Percentiles rank a stretch among this genome's conserved stretches.
phyloP scores from a whole-genome alignment of 2,888 invertebrate species.

The Atethmia centrago region DNA sequence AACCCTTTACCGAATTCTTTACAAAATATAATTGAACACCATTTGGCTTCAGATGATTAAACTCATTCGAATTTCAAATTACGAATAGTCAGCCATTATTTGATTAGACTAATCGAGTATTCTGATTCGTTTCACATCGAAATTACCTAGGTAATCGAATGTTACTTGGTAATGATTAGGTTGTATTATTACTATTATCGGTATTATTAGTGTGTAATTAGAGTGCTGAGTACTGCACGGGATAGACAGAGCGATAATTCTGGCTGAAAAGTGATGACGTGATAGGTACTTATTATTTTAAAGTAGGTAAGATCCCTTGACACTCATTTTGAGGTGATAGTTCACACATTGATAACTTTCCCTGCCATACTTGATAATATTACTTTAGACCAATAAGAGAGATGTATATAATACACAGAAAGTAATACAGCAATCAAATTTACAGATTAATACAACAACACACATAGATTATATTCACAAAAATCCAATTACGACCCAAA shows the following conservation, averaged over 20 bases:
- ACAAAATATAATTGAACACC: slow-evolving; percentile 61
- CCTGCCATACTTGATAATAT: no score
- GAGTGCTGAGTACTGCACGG: background rate
- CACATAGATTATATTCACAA: background rate
- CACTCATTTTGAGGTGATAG: background rate
- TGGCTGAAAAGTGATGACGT: background rate
- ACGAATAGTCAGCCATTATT: slow-evolving; percentile 67
- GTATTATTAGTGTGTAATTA: slow-evolving; percentile 25
- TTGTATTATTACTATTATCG: slow-evolving; percentile 24
- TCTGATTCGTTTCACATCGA: slow-evolving; percentile 63
- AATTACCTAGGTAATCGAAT: slow-evolving; percentile 62
- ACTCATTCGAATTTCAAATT: slow-evolving; percentile 77
- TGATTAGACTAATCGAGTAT: slow-evolving; percentile 67
- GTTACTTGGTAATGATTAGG: slow-evolving; percentile 57
- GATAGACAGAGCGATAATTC: background rate
- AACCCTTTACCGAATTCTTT: slow-evolving; percentile 65
- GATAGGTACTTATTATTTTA: background rate
- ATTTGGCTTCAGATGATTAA: slow-evolving; percentile 66
- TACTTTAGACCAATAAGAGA: no score
- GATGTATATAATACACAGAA: no score
- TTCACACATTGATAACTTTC: background rate
- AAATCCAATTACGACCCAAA: background rate
- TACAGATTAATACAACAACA: background rate
- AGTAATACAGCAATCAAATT: no score
- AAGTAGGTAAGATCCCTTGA: background rate